Percentiles rank a stretch among this genome's conserved stretches.
Conservation (phyloP, 2,888 invertebrate genomes). For the Andricus curvator region DNA sequence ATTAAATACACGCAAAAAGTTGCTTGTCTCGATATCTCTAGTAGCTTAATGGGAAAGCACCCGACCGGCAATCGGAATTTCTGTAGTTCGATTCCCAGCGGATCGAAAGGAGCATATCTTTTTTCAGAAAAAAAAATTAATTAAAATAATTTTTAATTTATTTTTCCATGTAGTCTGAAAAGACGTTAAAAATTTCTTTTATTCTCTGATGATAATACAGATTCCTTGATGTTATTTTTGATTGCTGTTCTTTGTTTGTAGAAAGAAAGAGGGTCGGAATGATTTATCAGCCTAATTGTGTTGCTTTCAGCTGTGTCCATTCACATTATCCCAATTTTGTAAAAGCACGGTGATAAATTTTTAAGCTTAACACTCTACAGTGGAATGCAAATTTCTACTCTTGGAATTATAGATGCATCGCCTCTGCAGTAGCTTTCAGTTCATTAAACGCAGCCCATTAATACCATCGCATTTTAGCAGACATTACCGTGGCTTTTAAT, state of each 20-base stretch:
- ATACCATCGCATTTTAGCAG: slow-evolving; percentile 34
- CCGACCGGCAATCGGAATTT: too few relatives aligned
- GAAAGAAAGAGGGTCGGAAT: slow-evolving; percentile 23
- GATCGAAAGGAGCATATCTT: too few relatives aligned
- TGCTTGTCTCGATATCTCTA: too few relatives aligned
- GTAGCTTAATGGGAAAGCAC: too few relatives aligned
- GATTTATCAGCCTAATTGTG: slow-evolving; percentile 35
- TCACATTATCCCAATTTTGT: slow-evolving; percentile 20
- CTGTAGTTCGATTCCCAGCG: too few relatives aligned
- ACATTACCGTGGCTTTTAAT: slow-evolving; percentile 41
- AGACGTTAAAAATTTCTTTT: too few relatives aligned
- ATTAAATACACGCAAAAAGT: too few relatives aligned
- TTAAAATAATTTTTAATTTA: too few relatives aligned
- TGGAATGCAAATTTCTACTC: slow-evolving; percentile 30
- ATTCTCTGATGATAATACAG: too few relatives aligned
- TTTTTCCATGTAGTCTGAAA: too few relatives aligned
- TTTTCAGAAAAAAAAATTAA: too few relatives aligned
- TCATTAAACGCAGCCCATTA: slow-evolving; percentile 37
- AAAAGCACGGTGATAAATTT: slow-evolving; percentile 32
- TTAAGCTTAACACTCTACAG: slow-evolving; percentile 25
- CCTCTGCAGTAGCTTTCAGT: slow-evolving; percentile 31
- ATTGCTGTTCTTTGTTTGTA: background rate
- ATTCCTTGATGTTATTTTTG: too few relatives aligned
- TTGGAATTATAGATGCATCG: slow-evolving; percentile 38
- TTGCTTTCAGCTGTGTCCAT: slow-evolving; percentile 7